These are phyloP conservation scores for Channa maculata DNA, from an alignment of 2,113 vertebrate species.

Conservation along the genomic window DNA sequence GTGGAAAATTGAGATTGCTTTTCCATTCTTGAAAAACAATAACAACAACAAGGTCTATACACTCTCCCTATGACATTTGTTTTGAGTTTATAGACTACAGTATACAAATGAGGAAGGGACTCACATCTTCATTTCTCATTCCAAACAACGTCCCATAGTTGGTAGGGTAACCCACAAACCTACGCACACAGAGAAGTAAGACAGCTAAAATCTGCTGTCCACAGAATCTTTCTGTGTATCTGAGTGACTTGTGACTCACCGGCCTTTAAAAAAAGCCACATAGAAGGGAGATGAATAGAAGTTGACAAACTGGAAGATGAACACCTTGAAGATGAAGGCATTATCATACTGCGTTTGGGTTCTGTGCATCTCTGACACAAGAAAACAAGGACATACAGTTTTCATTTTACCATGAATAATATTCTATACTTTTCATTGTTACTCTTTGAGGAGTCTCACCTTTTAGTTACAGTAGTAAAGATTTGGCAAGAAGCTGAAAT, in stretches of 20 bases:
- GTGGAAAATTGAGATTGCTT: background rate
- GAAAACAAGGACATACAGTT: background rate
- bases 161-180: conserved; percentile 85
- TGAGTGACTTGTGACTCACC: conserved; percentile 61
- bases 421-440: no score
- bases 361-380: conserved; percentile 85
- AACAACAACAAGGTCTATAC: background rate
- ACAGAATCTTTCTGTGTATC: background rate
- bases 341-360: conserved; percentile 87
- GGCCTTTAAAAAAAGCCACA: conserved; percentile 89
- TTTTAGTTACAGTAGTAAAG: conserved; percentile 24
- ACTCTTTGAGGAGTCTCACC: conserved; percentile 16
- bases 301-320: conserved; percentile 89
- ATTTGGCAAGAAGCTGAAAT: conserved; percentile 19
- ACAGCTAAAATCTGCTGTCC: background rate
- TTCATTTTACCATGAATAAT: no score
- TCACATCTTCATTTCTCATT: conserved; percentile 86
- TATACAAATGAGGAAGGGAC: conserved; percentile 40
- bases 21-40: background rate
- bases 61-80: background rate
- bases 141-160: conserved; percentile 85
- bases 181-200: conserved; percentile 40
- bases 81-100: background rate
- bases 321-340: conserved; percentile 87
- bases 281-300: conserved; percentile 89